Base-by-base conservation (phyloP, 2,888 invertebrate genomes). In the Allygus modestus region DNA sequence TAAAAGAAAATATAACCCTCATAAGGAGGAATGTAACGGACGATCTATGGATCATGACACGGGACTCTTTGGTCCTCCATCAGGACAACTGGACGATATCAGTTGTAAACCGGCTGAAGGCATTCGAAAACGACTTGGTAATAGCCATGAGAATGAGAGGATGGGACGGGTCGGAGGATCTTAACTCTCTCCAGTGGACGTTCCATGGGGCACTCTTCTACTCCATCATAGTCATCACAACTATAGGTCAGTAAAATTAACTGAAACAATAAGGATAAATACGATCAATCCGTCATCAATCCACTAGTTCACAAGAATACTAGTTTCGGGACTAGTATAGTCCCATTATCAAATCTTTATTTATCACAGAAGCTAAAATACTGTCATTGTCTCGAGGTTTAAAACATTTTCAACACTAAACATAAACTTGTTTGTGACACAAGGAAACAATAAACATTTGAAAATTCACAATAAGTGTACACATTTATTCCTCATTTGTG, bases 151-250 rank as follows among this genome's bases (percentile, higher is more conserved):
- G 96, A 89, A 95, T 95, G 85, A 94, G 96, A 85, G 98, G 98
- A 4, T 97, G 97, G 97, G 97, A 97, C 89, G 97, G 97, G 81
- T 94, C 93, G 88, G 92, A 92, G 85, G 91, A 91, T 81, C 88
- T 88, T 0, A 90, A 91, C 12, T 91, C 91, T 84, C 91, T 92
- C 5, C 96, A 97, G 90, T 97, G 97, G 97, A 96, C 96, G 71
- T 95, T 95, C 91, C 95, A 95, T 28, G 98, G 98, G 17, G 96
- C 98, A 0, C 92, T 98, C 26, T 97, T 98, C 91, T 98, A 98
- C 92, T 97, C 97, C 88, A 98, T 98, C 89, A 97, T 98, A 88
- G 97, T 98, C 87, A 98, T 98, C 90, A 98, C 98, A 83, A 98
- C 98, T 46, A 98, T 98, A 87, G 98, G 98, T 97, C 20, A 54